Conservation (phyloP, 2,113 vertebrate species). For the Gambusia affinis region DNA sequence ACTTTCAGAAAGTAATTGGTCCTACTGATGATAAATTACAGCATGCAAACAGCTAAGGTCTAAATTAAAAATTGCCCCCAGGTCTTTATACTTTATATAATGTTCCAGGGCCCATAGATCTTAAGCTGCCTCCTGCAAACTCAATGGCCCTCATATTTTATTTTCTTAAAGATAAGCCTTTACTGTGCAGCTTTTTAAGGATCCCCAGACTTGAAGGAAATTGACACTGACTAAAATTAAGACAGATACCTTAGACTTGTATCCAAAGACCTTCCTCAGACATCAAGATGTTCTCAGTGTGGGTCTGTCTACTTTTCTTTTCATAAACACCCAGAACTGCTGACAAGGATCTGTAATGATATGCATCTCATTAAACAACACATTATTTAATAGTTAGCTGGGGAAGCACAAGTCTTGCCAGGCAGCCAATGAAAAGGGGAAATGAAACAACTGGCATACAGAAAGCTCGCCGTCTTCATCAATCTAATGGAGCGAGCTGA, state of each 20-base stretch:
- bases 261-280: constrained; percentile 36
- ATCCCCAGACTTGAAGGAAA: constrained; percentile 48
- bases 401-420: constrained; percentile 48
- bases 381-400: constrained; percentile 63
- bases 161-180: constrained; percentile 42
- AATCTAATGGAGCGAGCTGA: constrained; percentile 73
- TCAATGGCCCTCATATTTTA: constrained; percentile 33
- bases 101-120: constrained; percentile 17
- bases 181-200: constrained; percentile 46
- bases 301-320: constrained; percentile 12
- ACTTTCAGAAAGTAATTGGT: background rate
- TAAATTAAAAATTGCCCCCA: background rate
- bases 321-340: constrained; percentile 29
- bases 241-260: constrained; percentile 35
- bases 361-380: constrained; percentile 54
- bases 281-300: constrained; percentile 24
- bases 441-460: constrained; percentile 64
- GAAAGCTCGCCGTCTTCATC: constrained; percentile 63
- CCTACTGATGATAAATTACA: background rate
- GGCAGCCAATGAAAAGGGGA: constrained; percentile 60
- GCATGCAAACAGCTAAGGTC: background rate
- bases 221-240: constrained; percentile 30
- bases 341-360: constrained; percentile 44
- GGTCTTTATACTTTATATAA: constrained; percentile 1
- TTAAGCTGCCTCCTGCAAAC: constrained; percentile 16